These are phyloP conservation scores for Malurus melanocephalus DNA, from an alignment of 2,113 vertebrate species.

Conservation along the genomic window DNA sequence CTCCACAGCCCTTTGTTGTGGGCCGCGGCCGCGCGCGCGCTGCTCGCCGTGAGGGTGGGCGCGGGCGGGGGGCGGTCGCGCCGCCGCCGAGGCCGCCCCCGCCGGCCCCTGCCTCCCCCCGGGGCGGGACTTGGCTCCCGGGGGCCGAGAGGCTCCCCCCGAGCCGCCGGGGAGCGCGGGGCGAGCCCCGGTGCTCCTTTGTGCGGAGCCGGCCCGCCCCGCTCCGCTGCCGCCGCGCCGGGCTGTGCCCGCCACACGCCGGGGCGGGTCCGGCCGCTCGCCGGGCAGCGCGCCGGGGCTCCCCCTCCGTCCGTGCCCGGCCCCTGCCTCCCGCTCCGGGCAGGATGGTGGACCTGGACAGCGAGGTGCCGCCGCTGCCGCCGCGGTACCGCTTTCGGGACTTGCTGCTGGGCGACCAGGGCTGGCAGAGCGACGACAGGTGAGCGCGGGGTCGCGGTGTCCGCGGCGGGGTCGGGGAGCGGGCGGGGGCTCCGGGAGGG, in stretches of 20 bases:
- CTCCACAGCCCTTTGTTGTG: slow-evolving; percentile 18
- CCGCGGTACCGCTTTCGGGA: slow-evolving; percentile 90
- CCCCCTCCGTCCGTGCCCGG: background rate
- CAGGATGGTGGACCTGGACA: slow-evolving; percentile 85
- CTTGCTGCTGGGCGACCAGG: slow-evolving; percentile 89
- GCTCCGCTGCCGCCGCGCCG: too few relatives aligned
- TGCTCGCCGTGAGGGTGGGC: background rate
- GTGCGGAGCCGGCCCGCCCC: background rate
- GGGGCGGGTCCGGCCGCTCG: too few relatives aligned
- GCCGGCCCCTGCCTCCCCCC: background rate
- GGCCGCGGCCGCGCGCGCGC: background rate
- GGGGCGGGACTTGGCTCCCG: background rate
- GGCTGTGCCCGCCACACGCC: background rate
- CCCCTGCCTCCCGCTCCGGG: background rate
- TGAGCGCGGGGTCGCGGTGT: slow-evolving; percentile 36
- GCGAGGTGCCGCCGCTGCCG: slow-evolving; percentile 87
- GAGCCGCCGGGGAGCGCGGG: background rate
- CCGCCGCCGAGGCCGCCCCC: background rate
- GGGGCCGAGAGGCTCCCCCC: background rate
- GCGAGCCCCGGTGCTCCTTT: background rate
- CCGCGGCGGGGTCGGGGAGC: background rate
- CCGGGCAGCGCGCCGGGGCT: background rate
- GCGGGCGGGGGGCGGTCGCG: background rate
- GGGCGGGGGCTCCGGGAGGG: background rate
- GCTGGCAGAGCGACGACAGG: slow-evolving; percentile 91